A percentile compares a stretch with the other conserved stretches of the same genome.
Evolutionary conservation across 2,888 invertebrate genomes (phyloP).

Genomic region (Chrysolina oricalcia): DNA sequence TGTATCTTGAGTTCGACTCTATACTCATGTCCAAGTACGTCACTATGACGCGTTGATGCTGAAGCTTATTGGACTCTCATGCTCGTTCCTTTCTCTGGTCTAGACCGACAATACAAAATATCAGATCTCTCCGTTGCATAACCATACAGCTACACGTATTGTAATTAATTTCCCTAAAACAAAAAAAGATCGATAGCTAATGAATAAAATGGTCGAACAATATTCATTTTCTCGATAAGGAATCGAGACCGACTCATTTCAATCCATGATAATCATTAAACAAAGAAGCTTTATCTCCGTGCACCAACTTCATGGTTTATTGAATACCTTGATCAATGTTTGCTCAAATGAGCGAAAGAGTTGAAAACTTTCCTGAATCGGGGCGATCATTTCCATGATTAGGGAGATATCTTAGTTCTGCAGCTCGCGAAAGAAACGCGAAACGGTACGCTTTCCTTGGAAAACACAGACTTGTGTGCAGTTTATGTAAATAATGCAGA

Average conservation of each 20-base stretch:
- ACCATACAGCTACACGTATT: too few relatives aligned
- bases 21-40: too few relatives aligned
- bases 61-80: too few relatives aligned
- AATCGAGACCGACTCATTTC: not conserved
- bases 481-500: conserved; percentile 73
- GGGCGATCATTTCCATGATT: conserved; percentile 71
- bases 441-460: conserved; percentile 31
- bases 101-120: too few relatives aligned
- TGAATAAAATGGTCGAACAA: not conserved
- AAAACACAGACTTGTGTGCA: conserved; percentile 66
- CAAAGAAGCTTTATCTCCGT: not conserved
- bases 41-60: too few relatives aligned
- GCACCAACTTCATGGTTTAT: not conserved
- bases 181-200: not conserved
- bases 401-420: conserved; percentile 69
- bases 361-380: conserved; percentile 70
- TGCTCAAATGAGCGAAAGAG: conserved; percentile 60
- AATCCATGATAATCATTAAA: conserved; percentile 5
- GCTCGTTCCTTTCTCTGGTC: too few relatives aligned
- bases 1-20: too few relatives aligned
- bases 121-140: too few relatives aligned
- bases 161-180: too few relatives aligned
- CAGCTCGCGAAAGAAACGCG: conserved; percentile 65
- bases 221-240: not conserved
- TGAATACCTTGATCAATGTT: conserved; percentile 63